These are phyloP conservation scores for Myocastor coypus DNA, from an alignment of 2,113 vertebrate genomes.

Conservation along the genomic window DNA sequence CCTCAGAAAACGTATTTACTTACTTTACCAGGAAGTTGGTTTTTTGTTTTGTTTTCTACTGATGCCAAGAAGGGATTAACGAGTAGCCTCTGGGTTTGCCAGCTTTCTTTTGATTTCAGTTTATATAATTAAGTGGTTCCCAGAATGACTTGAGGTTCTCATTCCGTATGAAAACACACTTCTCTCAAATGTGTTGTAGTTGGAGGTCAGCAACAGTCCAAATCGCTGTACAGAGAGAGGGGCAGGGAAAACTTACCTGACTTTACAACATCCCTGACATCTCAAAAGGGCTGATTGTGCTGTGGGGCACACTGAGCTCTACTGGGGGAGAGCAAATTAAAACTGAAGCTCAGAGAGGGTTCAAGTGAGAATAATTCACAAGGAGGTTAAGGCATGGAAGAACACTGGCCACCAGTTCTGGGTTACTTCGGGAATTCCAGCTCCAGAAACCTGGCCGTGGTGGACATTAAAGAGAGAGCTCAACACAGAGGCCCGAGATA, in stretches of 20 bases:
- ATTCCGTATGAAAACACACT: conserved; percentile 79
- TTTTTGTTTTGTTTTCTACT: conserved; percentile 76
- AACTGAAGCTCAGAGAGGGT: not conserved
- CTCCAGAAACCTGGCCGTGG: not conserved
- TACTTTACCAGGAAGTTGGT: conserved; percentile 81
- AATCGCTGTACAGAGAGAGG: conserved; percentile 7
- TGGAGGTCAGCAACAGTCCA: conserved; percentile 56
- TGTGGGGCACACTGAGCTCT: not conserved
- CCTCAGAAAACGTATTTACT: conserved; percentile 82
- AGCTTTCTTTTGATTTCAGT: conserved; percentile 85
- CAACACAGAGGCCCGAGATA: not conserved
- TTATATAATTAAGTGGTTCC: conserved; percentile 85
- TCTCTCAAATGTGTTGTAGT: conserved; percentile 79
- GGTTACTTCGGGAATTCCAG: not conserved
- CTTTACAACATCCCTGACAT: not conserved
- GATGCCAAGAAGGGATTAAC: conserved; percentile 85
- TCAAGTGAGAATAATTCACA: not conserved
- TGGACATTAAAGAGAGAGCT: not conserved
- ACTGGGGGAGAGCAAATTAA: not conserved
- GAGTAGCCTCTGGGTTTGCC: conserved; percentile 77
- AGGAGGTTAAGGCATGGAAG: not conserved
- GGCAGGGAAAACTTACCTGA: not conserved
- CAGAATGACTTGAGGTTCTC: conserved; percentile 79
- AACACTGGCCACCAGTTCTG: not conserved
- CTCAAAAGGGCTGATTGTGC: not conserved